Evolutionary conservation across 2,888 invertebrate genomes (phyloP).

Genomic region (Pterostichus madidus): DNA sequence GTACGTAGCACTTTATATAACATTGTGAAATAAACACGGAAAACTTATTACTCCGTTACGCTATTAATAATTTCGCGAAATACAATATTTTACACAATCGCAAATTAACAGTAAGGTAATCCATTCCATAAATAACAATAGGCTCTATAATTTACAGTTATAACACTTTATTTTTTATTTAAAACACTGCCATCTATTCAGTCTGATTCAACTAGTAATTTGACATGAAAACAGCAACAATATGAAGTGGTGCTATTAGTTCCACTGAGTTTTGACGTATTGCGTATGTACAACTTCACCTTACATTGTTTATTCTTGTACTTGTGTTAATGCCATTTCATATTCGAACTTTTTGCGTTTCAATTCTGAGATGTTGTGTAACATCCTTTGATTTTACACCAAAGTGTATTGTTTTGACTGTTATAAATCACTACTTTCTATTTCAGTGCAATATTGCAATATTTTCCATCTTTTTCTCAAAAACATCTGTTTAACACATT

Average conservation of each 20-base stretch:
- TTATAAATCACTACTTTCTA: conserved; percentile 6
- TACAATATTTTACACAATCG: conserved; percentile 56
- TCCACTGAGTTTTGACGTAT: conserved; percentile 47
- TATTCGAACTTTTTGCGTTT: conserved; percentile 35
- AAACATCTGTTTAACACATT: no score
- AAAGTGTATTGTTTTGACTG: conserved; percentile 45
- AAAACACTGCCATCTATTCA: conserved; percentile 43
- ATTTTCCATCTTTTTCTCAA: neutral
- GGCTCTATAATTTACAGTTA: conserved; percentile 35
- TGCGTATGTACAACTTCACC: conserved; percentile 37
- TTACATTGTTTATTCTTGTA: conserved; percentile 49
- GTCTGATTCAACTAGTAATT: conserved; percentile 60
- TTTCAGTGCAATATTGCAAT: conserved; percentile 3
- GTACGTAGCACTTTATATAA: conserved; percentile 39
- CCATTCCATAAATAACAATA: conserved; percentile 37
- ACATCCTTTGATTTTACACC: conserved; percentile 62
- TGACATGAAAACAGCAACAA: conserved; percentile 50
- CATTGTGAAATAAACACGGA: conserved; percentile 54
- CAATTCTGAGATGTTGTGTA: conserved; percentile 50
- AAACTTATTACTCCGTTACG: conserved; percentile 39
- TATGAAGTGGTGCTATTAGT: conserved; percentile 55
- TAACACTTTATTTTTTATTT: conserved; percentile 51
- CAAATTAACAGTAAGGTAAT: conserved; percentile 40
- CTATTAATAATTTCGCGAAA: conserved; percentile 28
- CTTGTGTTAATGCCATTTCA: conserved; percentile 14